Conservation (phyloP, 2,888 invertebrate genomes). For the Daptonema setosum region DNA sequence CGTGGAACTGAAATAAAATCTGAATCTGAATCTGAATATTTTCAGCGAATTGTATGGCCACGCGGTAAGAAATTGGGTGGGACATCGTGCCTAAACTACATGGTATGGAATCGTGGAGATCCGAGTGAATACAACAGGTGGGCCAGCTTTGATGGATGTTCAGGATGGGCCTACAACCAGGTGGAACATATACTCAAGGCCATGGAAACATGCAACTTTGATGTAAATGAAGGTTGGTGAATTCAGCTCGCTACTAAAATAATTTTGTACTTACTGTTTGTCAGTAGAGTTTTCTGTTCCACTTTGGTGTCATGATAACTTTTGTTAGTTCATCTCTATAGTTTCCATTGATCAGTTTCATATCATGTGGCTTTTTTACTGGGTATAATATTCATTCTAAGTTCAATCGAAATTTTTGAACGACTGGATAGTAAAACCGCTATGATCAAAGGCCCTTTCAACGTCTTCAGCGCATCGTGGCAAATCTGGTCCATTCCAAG, state of each 20-base stretch:
- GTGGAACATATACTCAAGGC: background rate
- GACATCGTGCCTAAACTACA: background rate
- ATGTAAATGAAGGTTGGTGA: background rate
- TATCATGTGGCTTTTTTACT: too few relatives aligned
- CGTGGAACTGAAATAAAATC: too few relatives aligned
- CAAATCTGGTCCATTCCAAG: background rate
- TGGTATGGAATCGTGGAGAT: background rate
- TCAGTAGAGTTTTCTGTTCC: too few relatives aligned
- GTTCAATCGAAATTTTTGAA: too few relatives aligned
- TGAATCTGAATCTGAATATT: too few relatives aligned
- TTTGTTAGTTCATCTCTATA: too few relatives aligned
- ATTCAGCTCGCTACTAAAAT: background rate
- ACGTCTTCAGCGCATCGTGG: background rate
- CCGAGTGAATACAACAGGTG: background rate
- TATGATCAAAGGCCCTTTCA: too few relatives aligned
- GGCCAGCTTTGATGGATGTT: background rate
- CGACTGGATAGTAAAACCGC: too few relatives aligned
- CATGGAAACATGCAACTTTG: background rate
- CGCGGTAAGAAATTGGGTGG: background rate
- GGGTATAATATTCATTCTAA: too few relatives aligned
- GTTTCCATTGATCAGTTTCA: too few relatives aligned
- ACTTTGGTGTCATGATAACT: too few relatives aligned
- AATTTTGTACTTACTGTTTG: too few relatives aligned
- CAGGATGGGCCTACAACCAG: background rate
- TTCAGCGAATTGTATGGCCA: background rate